Conservation (phyloP, 2,888 invertebrate genomes). For the Apamea sordens region DNA sequence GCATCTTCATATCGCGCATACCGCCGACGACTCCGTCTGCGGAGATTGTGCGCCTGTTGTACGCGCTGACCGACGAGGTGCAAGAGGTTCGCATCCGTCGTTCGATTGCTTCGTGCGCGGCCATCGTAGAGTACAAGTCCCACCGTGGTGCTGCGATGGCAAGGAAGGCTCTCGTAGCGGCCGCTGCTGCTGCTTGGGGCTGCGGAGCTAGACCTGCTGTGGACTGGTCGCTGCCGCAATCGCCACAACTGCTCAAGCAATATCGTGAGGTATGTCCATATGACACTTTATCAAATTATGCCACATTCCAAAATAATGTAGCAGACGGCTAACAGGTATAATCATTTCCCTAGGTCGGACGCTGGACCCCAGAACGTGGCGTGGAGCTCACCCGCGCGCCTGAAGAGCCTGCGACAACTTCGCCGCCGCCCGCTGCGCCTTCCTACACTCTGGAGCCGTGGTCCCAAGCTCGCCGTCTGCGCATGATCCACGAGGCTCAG, state of each 20-base stretch:
- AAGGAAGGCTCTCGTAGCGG: constrained; percentile 88
- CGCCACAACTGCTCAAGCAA: constrained; percentile 84
- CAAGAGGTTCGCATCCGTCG: constrained; percentile 87
- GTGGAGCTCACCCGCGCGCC: constrained; percentile 83
- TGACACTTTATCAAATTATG: not conserved
- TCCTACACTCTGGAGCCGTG: constrained; percentile 87
- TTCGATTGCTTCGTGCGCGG: constrained; percentile 89
- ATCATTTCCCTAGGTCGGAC: constrained; percentile 73
- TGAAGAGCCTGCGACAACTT: constrained; percentile 75
- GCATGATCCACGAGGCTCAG: constrained; percentile 87
- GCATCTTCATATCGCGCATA: constrained; percentile 91
- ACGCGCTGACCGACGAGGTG: constrained; percentile 88
- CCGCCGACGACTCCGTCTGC: constrained; percentile 90
- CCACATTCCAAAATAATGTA: not conserved
- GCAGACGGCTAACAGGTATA: not conserved
- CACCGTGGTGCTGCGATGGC: constrained; percentile 92
- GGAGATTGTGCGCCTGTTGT: constrained; percentile 91
- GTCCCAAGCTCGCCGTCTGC: constrained; percentile 86
- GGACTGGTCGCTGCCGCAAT: constrained; percentile 88
- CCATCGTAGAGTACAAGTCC: constrained; percentile 93
- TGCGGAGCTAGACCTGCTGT: constrained; percentile 86
- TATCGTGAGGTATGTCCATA: constrained; percentile 83
- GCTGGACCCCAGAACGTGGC: constrained; percentile 85
- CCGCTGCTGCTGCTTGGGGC: constrained; percentile 88
- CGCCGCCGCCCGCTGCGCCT: constrained; percentile 75